A percentile compares a stretch with the other conserved stretches of the same genome.
Evolutionary conservation across 2,797 vertebrate genomes (phyloP).

Genomic region (Gymnopithys bicolor): DNA sequence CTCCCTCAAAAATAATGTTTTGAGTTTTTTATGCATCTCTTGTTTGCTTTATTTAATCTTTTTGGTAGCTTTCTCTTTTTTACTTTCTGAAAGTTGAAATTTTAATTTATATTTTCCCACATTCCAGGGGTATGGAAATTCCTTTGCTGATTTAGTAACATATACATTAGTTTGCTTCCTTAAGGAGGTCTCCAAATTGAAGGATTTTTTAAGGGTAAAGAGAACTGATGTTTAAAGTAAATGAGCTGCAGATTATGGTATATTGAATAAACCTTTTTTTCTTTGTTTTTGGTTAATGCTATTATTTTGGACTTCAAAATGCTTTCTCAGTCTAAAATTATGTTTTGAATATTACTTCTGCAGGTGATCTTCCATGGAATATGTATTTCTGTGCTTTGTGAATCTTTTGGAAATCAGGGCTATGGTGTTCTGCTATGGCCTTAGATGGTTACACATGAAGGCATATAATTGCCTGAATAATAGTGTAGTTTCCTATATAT

Average conservation of each 20-base stretch:
- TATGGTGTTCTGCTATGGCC: not conserved
- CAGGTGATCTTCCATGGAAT: not conserved
- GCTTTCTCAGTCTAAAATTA: not conserved
- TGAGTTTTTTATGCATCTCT: slow-evolving; percentile 51
- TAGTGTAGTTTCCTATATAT: not conserved
- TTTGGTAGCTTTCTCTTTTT: slow-evolving; percentile 31
- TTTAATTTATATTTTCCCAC: not conserved
- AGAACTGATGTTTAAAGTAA: slow-evolving; percentile 3
- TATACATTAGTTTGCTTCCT: not conserved
- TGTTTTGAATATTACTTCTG: not conserved
- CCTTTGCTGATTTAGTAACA: slow-evolving; percentile 40
- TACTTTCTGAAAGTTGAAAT: slow-evolving; percentile 40
- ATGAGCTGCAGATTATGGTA: not conserved
- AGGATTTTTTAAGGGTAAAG: not conserved
- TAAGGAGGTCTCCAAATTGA: not conserved
- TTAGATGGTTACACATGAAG: not conserved
- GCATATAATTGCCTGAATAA: not conserved
- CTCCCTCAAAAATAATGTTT: slow-evolving; percentile 66
- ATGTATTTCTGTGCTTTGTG: not conserved
- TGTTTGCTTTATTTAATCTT: slow-evolving; percentile 48
- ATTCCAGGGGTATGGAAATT: slow-evolving; percentile 77
- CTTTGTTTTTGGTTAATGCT: not conserved
- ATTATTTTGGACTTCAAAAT: not conserved
- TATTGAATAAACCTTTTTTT: not conserved
- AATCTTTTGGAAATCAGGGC: not conserved